A percentile compares a stretch with the other conserved stretches of the same genome.
Evolutionary conservation across 2,113 vertebrate species (phyloP).

Genomic region (Grus americana): DNA sequence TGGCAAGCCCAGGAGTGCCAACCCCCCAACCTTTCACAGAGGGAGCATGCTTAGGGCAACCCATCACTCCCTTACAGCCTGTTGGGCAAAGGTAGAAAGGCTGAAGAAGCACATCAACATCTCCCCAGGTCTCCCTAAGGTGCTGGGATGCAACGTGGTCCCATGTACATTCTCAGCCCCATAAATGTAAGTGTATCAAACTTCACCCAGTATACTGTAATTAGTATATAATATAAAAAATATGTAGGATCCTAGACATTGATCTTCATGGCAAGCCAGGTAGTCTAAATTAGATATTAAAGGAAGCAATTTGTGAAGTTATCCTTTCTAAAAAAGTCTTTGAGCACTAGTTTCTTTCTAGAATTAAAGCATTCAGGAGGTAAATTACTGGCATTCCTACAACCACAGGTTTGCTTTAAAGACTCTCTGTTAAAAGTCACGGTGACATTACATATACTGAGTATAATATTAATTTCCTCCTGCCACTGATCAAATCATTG

Average conservation of each 20-base stretch:
- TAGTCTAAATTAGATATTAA: neutral
- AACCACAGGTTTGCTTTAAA: neutral
- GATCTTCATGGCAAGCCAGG: neutral
- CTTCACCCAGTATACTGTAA: fast-evolving
- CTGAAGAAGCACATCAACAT: neutral
- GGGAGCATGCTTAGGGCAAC: fast-evolving
- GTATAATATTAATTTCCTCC: neutral
- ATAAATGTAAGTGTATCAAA: neutral
- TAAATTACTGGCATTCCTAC: neutral
- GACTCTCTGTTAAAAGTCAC: neutral
- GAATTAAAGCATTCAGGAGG: neutral
- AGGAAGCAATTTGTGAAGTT: neutral
- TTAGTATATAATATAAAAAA: neutral
- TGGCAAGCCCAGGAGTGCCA: neutral
- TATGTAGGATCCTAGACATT: neutral
- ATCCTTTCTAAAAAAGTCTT: neutral
- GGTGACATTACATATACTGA: neutral
- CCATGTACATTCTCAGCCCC: neutral
- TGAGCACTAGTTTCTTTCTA: neutral
- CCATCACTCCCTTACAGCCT: neutral
- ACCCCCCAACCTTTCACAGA: fast-evolving
- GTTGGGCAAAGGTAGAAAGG: neutral
- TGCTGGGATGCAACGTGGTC: neutral
- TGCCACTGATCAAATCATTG: neutral
- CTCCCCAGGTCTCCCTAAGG: neutral